Base-by-base conservation (phyloP, 2,113 vertebrate genomes). In the Catharus fuscescens region DNA sequence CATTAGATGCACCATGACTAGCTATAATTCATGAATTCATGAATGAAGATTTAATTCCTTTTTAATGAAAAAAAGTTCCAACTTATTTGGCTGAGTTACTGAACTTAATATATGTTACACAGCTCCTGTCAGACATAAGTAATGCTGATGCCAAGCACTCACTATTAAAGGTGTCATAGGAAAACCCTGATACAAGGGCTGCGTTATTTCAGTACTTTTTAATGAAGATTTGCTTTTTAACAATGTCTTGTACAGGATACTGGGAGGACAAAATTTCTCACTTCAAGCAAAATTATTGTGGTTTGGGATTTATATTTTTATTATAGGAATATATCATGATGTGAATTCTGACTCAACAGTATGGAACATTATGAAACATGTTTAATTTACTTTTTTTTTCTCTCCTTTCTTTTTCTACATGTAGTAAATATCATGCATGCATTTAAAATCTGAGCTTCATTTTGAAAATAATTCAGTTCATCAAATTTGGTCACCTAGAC, bases 1-100 rank as follows among this genome's bases (percentile, higher is more conserved):
- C 54, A 84, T 79, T 85, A 89, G 40, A 71, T 85, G 54, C 28
- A 59, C 65, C 21, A 90, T 60, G 89, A 91, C 92, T 95, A 96
- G 86, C 12, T 89, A 14, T 60, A 95, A 61, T 84, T 97, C 77
- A 88, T 60, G 71, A 96, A 94, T 69, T 97, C 70, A 86, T 66
- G 81, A 96, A 95, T 70, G 81, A 97, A 94, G 64, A 89, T 96
- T 96, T 95, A 59, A 89, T 95, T 90, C 57, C 54, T 94, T 95
- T 95, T 96, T 95, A 94, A 96, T 95, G 53, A 92, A 93, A 82
- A 80, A 36, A 72, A 62, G 45, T 90, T 91, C 82, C 82, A 90
- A 86, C 52, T 93, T 92, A 71, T 95, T 92, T 96, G 87, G 78
- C 86, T 93, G 83, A 95, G 44, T 34, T 93, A 66, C 52, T 95